Conservation (phyloP, 2,797 vertebrate species). For the Euthynnus affinis region DNA sequence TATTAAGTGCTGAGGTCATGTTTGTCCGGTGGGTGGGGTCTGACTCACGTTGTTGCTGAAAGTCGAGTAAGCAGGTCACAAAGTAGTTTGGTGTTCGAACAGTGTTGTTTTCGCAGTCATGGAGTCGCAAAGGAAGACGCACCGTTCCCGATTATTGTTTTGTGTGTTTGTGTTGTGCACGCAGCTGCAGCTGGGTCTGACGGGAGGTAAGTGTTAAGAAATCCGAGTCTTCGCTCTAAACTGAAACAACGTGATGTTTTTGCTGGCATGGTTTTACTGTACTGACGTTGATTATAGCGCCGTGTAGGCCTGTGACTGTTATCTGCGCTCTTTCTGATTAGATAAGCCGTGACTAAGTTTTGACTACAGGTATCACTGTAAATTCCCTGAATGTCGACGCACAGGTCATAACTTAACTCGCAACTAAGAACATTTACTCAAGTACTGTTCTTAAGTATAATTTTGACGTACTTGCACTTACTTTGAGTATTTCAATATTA, state of each 20-base stretch:
- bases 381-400: constrained; percentile 26
- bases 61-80: constrained; percentile 17
- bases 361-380: not conserved
- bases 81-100: constrained; percentile 30
- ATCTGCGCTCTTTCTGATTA: not conserved
- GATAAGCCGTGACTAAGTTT: not conserved
- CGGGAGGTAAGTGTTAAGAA: constrained; percentile 71
- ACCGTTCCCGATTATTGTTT: constrained; percentile 17
- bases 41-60: constrained; percentile 33
- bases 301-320: not conserved
- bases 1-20: no score
- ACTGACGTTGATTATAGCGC: not conserved
- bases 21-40: constrained; percentile 55
- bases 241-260: not conserved
- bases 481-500: no score
- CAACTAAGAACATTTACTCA: no score
- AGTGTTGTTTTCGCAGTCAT: constrained; percentile 56
- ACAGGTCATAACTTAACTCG: not conserved
- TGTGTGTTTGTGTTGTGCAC: constrained; percentile 51
- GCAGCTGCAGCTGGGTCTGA: constrained; percentile 20
- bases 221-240: no score
- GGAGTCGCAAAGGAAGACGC: constrained; percentile 57
- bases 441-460: no score
- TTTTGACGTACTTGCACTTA: no score
- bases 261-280: not conserved